These are phyloP conservation scores for Hemibagrus wyckioides DNA, from an alignment of 2,113 vertebrate genomes.

Conservation along the genomic window DNA sequence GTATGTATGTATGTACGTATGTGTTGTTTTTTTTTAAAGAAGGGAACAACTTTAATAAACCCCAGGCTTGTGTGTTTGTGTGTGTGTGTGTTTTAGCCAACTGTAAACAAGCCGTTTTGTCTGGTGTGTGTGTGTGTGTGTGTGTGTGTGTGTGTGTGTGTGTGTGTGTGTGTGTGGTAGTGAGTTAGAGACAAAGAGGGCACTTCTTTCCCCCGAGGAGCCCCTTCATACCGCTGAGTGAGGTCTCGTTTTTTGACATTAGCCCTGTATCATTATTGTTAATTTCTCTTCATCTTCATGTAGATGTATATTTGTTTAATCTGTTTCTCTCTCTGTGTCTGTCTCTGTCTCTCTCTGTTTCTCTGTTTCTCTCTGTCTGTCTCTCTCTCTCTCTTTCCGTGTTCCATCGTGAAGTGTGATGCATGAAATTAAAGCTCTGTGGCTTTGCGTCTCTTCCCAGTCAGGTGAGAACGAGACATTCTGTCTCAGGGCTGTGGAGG, in stretches of 20 bases:
- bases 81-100: constrained; percentile 63
- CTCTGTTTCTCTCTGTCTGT: not conserved
- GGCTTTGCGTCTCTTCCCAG: not conserved
- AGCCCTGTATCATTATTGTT: not conserved
- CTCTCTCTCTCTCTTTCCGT: not conserved
- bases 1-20: too few relatives aligned
- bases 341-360: not conserved
- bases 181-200: constrained; percentile 75
- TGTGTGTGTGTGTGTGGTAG: constrained; percentile 68
- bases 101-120: constrained; percentile 81
- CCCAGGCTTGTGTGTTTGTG: constrained; percentile 40
- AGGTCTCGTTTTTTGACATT: constrained; percentile 54
- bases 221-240: constrained; percentile 63
- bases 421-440: not conserved
- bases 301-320: not conserved
- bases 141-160: constrained; percentile 74
- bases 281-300: not conserved
- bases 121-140: constrained; percentile 68
- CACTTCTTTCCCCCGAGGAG: constrained; percentile 73
- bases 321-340: not conserved
- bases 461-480: constrained; percentile 20
- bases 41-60: constrained; percentile 51
- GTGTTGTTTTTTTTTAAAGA: not conserved
- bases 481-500: not conserved
- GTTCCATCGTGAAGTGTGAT: not conserved